Conservation (phyloP, 2,113 vertebrate species). For the Arizona elegans region DNA sequence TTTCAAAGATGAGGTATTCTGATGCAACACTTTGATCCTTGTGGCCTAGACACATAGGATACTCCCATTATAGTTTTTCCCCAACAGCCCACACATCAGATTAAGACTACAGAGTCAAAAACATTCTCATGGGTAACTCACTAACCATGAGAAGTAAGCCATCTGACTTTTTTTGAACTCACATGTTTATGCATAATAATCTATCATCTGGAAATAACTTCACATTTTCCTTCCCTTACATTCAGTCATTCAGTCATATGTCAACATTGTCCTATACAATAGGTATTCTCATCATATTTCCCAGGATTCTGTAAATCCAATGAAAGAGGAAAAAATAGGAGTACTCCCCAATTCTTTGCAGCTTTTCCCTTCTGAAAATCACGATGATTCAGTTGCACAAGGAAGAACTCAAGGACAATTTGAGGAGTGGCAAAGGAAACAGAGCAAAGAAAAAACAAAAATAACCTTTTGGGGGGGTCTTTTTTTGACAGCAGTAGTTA, state of each 20-base stretch:
- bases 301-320: conserved; percentile 54
- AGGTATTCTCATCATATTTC: conserved; percentile 38
- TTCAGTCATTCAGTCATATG: conserved; percentile 1
- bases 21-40: neutral
- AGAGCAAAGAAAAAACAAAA: neutral
- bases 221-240: neutral
- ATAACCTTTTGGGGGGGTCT: neutral
- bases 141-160: neutral
- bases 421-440: neutral
- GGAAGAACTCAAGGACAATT: neutral
- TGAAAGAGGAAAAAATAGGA: conserved; percentile 41
- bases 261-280: conserved; percentile 41
- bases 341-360: neutral
- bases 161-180: neutral
- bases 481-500: conserved; percentile 37
- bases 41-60: neutral
- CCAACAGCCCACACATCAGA: neutral
- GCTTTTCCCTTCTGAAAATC: conserved; percentile 6
- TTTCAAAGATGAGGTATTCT: neutral
- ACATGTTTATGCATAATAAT: conserved; percentile 7
- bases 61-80: neutral
- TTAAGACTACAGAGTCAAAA: neutral
- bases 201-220: neutral
- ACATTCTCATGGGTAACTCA: neutral
- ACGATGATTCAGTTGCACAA: neutral